These are phyloP conservation scores for Macaria notata DNA, from an alignment of 2,888 invertebrate species.

Conservation along the genomic window DNA sequence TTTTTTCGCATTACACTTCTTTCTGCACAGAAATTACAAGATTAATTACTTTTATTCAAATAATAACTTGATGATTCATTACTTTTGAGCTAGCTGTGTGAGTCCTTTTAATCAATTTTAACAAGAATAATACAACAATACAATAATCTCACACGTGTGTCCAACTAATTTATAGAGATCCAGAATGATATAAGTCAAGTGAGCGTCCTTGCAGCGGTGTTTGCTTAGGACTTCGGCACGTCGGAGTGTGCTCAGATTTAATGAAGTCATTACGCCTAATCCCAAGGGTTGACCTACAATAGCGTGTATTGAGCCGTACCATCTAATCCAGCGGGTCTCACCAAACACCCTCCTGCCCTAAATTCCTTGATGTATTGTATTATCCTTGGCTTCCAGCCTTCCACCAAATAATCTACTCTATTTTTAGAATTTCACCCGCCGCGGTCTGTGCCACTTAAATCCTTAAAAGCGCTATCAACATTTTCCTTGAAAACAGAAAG, in stretches of 20 bases:
- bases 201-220: too few relatives aligned
- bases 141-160: too few relatives aligned
- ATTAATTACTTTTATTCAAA: too few relatives aligned
- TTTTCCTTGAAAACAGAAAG: conserved; percentile 7
- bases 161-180: too few relatives aligned
- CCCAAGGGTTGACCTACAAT: conserved; percentile 43
- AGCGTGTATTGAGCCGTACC: conserved; percentile 32
- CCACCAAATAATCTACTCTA: conserved; percentile 17
- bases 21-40: too few relatives aligned
- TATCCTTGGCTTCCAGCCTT: conserved; percentile 13
- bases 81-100: too few relatives aligned
- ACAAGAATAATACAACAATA: too few relatives aligned
- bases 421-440: conserved; percentile 18
- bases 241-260: conserved; percentile 4
- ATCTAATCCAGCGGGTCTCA: conserved; percentile 44
- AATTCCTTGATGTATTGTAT: conserved; percentile 38
- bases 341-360: conserved; percentile 36
- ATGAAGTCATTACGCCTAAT: conserved; percentile 37
- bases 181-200: too few relatives aligned
- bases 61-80: too few relatives aligned
- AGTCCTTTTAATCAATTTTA: too few relatives aligned
- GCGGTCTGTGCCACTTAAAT: conserved; percentile 8
- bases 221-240: background rate
- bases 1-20: too few relatives aligned
- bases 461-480: conserved; percentile 8